These are phyloP conservation scores for Sipunculus nudus DNA, from an alignment of 2,888 invertebrate genomes.

Conservation along the genomic window DNA sequence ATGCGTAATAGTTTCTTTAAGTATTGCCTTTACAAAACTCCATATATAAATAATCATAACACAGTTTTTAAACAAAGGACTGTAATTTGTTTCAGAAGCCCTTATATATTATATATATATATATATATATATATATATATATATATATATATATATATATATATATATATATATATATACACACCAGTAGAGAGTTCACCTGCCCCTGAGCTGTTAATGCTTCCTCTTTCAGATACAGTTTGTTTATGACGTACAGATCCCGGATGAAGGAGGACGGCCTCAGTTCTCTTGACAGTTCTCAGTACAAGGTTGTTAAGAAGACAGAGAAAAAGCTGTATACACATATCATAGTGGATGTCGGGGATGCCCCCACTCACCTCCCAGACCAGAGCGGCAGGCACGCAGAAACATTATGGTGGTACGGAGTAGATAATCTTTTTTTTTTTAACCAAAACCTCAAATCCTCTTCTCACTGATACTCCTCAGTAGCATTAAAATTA, in stretches of 20 bases:
- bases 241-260: conserved; percentile 54
- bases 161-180: too few species aligned
- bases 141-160: too few species aligned
- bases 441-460: neutral
- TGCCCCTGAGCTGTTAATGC: too few species aligned
- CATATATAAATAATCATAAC: too few species aligned
- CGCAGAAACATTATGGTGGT: conserved; percentile 48
- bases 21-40: too few species aligned
- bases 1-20: too few species aligned
- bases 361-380: conserved; percentile 56
- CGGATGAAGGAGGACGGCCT: conserved; percentile 67
- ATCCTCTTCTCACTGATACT: neutral
- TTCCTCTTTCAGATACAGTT: conserved; percentile 44
- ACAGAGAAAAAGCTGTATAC: conserved; percentile 65
- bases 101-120: too few species aligned
- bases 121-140: too few species aligned
- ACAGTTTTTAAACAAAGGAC: too few species aligned
- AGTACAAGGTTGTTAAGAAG: conserved; percentile 62
- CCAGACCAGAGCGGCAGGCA: conserved; percentile 36
- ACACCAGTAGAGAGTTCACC: too few species aligned
- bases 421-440: conserved; percentile 16
- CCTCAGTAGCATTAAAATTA: neutral
- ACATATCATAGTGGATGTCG: conserved; percentile 68
- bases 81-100: too few species aligned
- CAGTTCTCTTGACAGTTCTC: conserved; percentile 60